Evolutionary conservation across 2,888 invertebrate genomes (phyloP).

Genomic region (Phyllotreta cruciferae): DNA sequence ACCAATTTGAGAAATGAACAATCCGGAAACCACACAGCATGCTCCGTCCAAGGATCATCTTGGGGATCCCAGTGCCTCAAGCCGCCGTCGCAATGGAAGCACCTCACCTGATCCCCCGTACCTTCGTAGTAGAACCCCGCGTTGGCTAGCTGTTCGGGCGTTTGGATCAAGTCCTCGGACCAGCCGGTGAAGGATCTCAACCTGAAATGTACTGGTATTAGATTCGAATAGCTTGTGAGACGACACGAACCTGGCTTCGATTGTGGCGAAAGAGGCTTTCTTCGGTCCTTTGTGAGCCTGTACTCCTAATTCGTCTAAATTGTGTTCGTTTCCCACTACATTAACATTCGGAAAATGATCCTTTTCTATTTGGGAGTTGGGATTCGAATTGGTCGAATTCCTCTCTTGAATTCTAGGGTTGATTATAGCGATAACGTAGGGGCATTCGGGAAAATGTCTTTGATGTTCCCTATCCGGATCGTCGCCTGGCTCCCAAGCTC

Average conservation of each 20-base stretch:
- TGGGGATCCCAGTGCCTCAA: slow-evolving; percentile 87
- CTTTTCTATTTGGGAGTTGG: slow-evolving; percentile 49
- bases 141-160: slow-evolving; percentile 77
- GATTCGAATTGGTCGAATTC: slow-evolving; percentile 43
- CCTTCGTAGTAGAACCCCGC: slow-evolving; percentile 91
- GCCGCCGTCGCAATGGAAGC: slow-evolving; percentile 95
- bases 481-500: slow-evolving; percentile 72
- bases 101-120: slow-evolving; percentile 79
- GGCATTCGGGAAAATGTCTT: slow-evolving; percentile 67
- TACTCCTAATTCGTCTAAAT: slow-evolving; percentile 67
- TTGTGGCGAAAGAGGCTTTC: slow-evolving; percentile 71
- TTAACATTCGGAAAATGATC: slow-evolving; percentile 45
- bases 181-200: slow-evolving; percentile 76
- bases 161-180: slow-evolving; percentile 78
- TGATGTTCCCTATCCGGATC: slow-evolving; percentile 74
- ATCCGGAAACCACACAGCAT: slow-evolving; percentile 91
- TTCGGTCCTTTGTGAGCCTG: slow-evolving; percentile 68
- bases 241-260: slow-evolving; percentile 65
- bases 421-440: slow-evolving; percentile 62
- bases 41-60: slow-evolving; percentile 94
- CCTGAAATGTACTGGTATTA: neutral
- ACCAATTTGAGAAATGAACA: slow-evolving; percentile 84
- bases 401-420: slow-evolving; percentile 44
- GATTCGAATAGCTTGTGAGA: too few relatives aligned
- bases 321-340: slow-evolving; percentile 57